Evolutionary conservation across 2,797 vertebrate species (phyloP), one percentile per base, ranked within the genome.

Genomic region (Aplochiton taeniatus): DNA sequence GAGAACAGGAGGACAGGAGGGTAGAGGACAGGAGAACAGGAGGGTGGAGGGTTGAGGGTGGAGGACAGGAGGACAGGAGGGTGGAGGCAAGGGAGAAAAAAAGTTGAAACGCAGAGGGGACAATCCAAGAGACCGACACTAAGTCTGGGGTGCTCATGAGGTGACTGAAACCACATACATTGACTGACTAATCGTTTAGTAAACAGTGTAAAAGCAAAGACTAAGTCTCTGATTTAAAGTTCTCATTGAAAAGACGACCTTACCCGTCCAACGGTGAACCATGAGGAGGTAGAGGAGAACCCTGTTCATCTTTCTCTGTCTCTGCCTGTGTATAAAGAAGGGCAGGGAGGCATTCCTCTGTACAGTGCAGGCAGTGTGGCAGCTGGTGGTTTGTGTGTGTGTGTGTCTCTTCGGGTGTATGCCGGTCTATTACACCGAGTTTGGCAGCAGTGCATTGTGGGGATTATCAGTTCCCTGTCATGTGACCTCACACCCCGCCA

Each of bases 261-360:
- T 74, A 92, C 91, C 85, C 73, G 86, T 83, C 82, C 83, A 84
- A 46, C 91, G 76, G 63, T 80, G 85, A 61, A 88, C 80, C 66
- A 87, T 81, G 11, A 86, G 83, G 53, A 91, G 79, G 73, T 86
- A 83, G 72, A 91, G 70, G 9, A 90, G 57, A 59, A 76, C 63
- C 47, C 69, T 82, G 58, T 70, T 53, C 49, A 81, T 19, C 41
- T 84, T 76, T 42, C 81, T 77, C 73, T 71, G 55, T 31, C 46
- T n/a, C 46, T 49, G 47, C 47, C 58, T 20, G 16, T 12, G 53
- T 64, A 31, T 12, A 10, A 17, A n/a, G n/a, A 8, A n/a, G 7
- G 49, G 50, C 54, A 8, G 61, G 54, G 41, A 42, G 65, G 52
- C 62, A 65, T 69, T 19, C 58, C 65, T 53, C 56, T 61, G 50